These are phyloP conservation scores for Todiramphus saurophagus DNA, from an alignment of 2,113 vertebrate genomes.

Conservation along the genomic window DNA sequence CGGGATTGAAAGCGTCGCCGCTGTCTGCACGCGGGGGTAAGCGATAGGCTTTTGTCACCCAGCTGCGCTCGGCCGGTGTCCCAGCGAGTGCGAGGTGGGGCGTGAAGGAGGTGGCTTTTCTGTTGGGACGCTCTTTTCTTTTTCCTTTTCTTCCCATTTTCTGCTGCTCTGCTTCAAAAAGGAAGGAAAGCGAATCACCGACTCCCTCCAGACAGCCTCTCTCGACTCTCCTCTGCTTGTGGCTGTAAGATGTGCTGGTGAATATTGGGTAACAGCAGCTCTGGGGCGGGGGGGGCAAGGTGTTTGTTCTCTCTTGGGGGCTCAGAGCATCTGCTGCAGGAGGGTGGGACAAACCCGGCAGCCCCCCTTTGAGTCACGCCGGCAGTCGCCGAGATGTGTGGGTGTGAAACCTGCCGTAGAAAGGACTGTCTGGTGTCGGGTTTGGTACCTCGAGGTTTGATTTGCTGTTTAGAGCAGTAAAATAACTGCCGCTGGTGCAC, in stretches of 20 bases:
- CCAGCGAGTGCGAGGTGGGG: not conserved
- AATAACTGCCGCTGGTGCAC: not conserved
- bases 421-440: not conserved
- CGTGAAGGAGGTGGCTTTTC: not conserved
- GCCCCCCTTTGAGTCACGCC: not conserved
- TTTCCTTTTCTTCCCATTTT: not conserved
- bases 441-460: not conserved
- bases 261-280: not conserved
- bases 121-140: not conserved
- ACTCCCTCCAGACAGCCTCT: not conserved
- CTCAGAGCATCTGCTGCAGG: not conserved
- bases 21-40: not conserved
- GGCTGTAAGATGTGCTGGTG: not conserved
- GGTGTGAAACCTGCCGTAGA: not conserved
- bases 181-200: not conserved
- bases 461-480: not conserved
- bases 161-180: not conserved
- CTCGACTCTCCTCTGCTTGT: not conserved
- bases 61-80: not conserved
- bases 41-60: not conserved
- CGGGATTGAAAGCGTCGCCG: not conserved
- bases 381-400: not conserved
- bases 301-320: not conserved
- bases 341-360: not conserved
- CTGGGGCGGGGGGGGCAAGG: accelerated